Evolutionary conservation across 2,888 invertebrate genomes (phyloP), one percentile per base, ranked within the genome.

Genomic region (Epiblema foenella): DNA sequence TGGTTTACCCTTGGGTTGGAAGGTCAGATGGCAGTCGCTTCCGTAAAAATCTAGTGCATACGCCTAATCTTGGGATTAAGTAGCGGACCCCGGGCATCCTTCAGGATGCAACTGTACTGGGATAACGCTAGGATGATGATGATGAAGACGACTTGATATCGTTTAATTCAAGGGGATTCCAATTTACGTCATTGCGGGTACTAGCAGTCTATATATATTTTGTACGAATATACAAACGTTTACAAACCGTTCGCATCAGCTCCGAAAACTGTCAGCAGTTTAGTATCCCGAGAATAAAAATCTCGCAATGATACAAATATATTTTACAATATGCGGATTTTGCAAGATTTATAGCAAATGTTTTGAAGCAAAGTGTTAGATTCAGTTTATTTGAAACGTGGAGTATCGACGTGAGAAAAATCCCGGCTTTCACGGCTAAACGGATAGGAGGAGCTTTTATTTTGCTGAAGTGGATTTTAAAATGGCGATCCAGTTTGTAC

Each of bases 351-450:
- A 64, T 54, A 39, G 52, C 54, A 39, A 64, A 52, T 54, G 64
- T 37, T 64, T 63, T 37, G 37, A 39, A 39, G 64, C 33, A 15
- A 29, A 49, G 37, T 20, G 52, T 64, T 64, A 52, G 11, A 39
- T 54, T 54, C 64, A 37, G 58, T 68, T 59, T 59, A 58, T 46
- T 58, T 58, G 39, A 58, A 51, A 39, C 12, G 69, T 69, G 29
- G 24, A 42, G 54, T 59, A 65, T 65, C 69, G 49, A 46, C 60
- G 52, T 24, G 60, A 42, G 65, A 42, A 54, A 70, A 70, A 60
- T 70, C 54, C 69, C 46, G 37, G 70, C 52, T 59, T 60, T 60
- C 37, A 54, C 37, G 52, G 64, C 15, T 54, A 59, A 63, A 51
- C 51, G 29, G 49, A 57, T 51, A 37, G 51, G 60, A 56, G 68